A percentile compares a stretch with the other conserved stretches of the same genome.
Evolutionary conservation across 2,797 vertebrate species (phyloP).

Genomic region (Sylvia borin): DNA sequence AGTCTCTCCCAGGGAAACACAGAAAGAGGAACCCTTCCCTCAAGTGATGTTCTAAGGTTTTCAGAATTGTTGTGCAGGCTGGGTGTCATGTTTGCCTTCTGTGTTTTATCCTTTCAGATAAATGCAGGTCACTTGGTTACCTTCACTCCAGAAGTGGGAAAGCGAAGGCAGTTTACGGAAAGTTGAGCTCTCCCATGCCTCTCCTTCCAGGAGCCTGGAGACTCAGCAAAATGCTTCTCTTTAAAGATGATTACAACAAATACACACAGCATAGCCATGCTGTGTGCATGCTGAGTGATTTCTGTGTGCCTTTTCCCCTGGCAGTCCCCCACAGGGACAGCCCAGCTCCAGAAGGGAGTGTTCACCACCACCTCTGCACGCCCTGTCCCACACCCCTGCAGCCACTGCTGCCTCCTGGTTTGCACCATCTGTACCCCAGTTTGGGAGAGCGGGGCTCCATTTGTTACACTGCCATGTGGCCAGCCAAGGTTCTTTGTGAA

Average conservation of each 20-base stretch:
- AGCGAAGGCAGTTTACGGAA: fast-evolving
- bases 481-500: not conserved
- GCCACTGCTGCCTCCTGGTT: not conserved
- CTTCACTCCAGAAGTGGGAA: not conserved
- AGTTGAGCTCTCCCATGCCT: not conserved
- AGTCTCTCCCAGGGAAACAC: not conserved
- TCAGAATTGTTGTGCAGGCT: not conserved
- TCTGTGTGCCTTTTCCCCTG: not conserved
- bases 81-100: not conserved
- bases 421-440: not conserved
- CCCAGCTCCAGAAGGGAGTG: not conserved
- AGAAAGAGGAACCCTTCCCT: not conserved
- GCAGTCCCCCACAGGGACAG: not conserved
- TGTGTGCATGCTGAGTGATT: not conserved
- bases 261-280: not conserved
- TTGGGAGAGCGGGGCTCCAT: not conserved
- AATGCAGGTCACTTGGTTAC: not conserved
- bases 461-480: not conserved
- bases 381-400: not conserved
- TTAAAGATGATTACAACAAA: not conserved
- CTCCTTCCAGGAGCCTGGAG: not conserved
- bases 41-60: not conserved
- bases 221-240: not conserved
- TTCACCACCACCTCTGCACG: not conserved
- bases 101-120: not conserved